Evolutionary conservation across 2,888 invertebrate genomes (phyloP), one percentile per base, ranked within the genome.

Genomic region (Eucera pruinosa): DNA sequence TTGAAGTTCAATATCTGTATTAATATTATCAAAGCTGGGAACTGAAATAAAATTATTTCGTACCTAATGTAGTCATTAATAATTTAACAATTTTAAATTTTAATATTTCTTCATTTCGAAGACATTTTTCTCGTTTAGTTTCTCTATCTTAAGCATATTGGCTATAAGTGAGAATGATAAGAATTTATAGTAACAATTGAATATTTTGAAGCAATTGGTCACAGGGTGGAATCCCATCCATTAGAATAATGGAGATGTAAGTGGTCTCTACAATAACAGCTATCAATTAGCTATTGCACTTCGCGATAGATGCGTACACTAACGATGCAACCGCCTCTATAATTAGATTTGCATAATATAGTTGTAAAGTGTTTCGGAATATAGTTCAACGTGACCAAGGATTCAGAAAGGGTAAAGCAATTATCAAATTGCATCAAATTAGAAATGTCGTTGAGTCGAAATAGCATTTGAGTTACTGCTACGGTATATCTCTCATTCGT

Each of bases 261-360:
- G 25, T 25, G 25, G 23, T 2, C 39, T 11, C 25, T 2, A 13
- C 18, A 4, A 4, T 25, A 48, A 36, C 36, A 47, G 13, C 47
- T n/a, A 61, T 11, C n/a, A 47, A 60, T 60, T 60, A 30, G 15
- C 33, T n/a, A 33, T 60, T 2, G 23, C 41, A 23, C 45, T 30
- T 20, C 15, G 23, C 60, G 60, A 60, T 45, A 47, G 60, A 33
- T 60, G 11, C 23, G n/a, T 20, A 23, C 48, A 18, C 62, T 62
- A 62, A 62, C 62, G 48, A 62, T 13, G n/a, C 39, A 50, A 50
- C 48, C 48, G 3, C 18, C 36, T 39, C 36, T 62, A 13, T 39
- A 50, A 62, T 62, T 50, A 62, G 36, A 50, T 62, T 50, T 25
- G 48, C 62, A 39, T 48, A 48, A 62, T 48, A 39, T 11, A 18